Conservation (phyloP, 2,113 vertebrate species). For the Tiliqua scincoides region DNA sequence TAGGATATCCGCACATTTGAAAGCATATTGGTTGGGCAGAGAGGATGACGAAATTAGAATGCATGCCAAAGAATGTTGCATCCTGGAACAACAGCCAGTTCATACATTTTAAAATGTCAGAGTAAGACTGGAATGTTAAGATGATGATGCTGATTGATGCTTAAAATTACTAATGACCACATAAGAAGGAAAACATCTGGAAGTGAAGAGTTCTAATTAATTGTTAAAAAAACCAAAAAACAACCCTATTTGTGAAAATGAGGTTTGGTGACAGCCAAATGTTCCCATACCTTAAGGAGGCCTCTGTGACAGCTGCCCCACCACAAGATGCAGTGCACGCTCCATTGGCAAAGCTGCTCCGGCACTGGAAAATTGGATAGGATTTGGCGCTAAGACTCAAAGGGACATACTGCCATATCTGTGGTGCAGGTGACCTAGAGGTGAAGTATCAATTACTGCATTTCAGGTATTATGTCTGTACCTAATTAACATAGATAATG, state of each 20-base stretch:
- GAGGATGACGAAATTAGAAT: slow-evolving; percentile 20
- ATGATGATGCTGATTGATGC: too few species aligned
- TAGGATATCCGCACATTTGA: slow-evolving; percentile 42
- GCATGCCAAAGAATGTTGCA: slow-evolving; percentile 33
- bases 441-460: slow-evolving; percentile 38
- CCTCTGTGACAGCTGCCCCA: not conserved
- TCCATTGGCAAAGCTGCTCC: too few species aligned
- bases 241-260: too few species aligned
- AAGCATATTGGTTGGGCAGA: slow-evolving; percentile 16
- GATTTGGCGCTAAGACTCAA: too few species aligned
- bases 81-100: slow-evolving; percentile 45
- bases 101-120: slow-evolving; percentile 3
- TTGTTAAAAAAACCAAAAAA: too few species aligned
- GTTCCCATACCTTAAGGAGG: not conserved
- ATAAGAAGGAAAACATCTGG: too few species aligned
- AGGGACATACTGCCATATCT: not conserved
- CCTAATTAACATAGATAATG: slow-evolving; percentile 35
- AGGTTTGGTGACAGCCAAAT: too few species aligned
- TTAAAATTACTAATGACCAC: too few species aligned
- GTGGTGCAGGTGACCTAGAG: not conserved
- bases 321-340: too few species aligned
- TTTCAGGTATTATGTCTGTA: slow-evolving; percentile 35
- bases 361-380: too few species aligned
- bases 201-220: too few species aligned
- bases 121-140: not conserved